A percentile compares a stretch with the other conserved stretches of the same genome.
Conservation (phyloP, 2,113 vertebrate species). For the Bufo gargarizans region DNA sequence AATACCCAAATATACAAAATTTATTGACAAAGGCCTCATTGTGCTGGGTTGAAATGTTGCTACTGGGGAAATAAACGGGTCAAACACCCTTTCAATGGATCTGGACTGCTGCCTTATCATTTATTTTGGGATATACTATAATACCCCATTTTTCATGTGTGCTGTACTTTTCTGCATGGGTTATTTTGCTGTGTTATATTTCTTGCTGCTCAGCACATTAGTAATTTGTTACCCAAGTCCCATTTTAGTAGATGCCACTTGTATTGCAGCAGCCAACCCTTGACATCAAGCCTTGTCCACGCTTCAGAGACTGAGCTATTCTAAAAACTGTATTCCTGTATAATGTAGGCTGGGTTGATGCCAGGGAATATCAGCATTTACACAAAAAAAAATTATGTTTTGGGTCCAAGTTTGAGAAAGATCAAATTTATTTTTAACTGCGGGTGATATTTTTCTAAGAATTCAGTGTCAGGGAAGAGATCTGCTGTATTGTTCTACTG, state of each 20-base stretch:
- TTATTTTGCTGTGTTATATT: too few relatives aligned
- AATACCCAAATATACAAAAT: too few relatives aligned
- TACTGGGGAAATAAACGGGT: too few relatives aligned
- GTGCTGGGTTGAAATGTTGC: too few relatives aligned
- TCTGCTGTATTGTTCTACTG: neutral
- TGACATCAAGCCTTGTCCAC: neutral
- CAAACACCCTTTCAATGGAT: too few relatives aligned
- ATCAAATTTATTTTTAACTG: slow-evolving; percentile 7
- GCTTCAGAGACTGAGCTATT: neutral
- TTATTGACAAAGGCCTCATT: too few relatives aligned
- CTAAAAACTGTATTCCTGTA: neutral
- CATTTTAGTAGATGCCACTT: neutral
- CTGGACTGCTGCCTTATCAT: too few relatives aligned
- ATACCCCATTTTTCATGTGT: too few relatives aligned
- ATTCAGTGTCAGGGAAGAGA: neutral
- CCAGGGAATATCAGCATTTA: neutral
- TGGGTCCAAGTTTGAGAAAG: slow-evolving; percentile 8
- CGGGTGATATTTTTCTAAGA: neutral
- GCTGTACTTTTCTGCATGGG: too few relatives aligned
- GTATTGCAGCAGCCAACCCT: neutral
- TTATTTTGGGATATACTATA: too few relatives aligned
- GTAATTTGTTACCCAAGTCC: neutral
- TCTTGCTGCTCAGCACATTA: neutral
- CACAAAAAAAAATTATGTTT: neutral
- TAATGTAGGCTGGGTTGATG: neutral